Percentiles rank a stretch among this genome's conserved stretches.
Conservation (phyloP, 2,113 vertebrate species). For the Notarius quadriscutis region DNA sequence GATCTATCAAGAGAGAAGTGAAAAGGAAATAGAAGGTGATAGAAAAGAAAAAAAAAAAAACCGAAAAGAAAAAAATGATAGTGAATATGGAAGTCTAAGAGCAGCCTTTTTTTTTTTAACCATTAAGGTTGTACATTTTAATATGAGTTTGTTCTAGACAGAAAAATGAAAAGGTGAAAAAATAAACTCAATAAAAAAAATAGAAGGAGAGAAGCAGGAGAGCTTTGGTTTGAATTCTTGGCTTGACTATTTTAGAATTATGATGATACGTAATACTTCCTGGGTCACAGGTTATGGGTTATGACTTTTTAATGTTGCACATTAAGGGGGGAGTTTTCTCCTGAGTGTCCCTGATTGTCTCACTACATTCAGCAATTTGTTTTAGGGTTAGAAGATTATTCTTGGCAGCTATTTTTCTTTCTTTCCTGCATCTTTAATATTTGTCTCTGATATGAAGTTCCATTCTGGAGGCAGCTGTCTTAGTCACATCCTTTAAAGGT, state of each 20-base stretch:
- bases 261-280: background rate
- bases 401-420: background rate
- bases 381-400: background rate
- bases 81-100: slow-evolving; percentile 22
- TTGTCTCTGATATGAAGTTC: background rate
- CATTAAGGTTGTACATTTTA: background rate
- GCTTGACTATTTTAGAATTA: background rate
- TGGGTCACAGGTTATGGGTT: background rate
- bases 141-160: background rate
- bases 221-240: background rate
- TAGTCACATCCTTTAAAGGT: background rate
- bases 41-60: slow-evolving; percentile 22
- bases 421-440: background rate
- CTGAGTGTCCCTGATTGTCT: background rate
- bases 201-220: background rate
- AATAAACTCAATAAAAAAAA: background rate
- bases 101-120: background rate
- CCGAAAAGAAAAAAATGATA: background rate
- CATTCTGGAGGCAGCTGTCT: slow-evolving; percentile 17
- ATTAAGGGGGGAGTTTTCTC: background rate
- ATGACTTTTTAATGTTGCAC: background rate
- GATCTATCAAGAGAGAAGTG: slow-evolving; percentile 57
- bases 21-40: slow-evolving; percentile 7
- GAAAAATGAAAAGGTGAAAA: background rate
- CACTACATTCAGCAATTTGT: background rate